Base-by-base conservation (phyloP, 1,140 invertebrate genomes). In the Nephila pilipes region DNA sequence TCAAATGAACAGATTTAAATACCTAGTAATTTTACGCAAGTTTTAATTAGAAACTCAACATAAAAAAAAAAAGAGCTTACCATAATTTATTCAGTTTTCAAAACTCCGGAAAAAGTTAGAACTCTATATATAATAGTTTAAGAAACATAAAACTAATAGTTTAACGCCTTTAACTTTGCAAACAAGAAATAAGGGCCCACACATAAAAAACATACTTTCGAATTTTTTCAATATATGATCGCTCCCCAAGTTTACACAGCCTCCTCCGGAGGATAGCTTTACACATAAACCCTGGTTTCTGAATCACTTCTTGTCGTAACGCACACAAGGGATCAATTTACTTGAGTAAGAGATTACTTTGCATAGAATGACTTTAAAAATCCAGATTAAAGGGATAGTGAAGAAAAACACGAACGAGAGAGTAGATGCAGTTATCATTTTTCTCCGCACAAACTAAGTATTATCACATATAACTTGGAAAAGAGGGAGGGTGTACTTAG, bases 371-470 rank as follows among this genome's bases (percentile, higher is more conserved):
- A 81, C 80, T 81, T 81, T 81, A 81, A 81, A 81, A 81, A 54
- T 55, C 38, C 46, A 81, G 69, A 81, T 55, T 54, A 55, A 22
- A 10, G 46, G 38, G 6, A 10, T 0, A 65, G 25, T 0, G n/a
- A 65, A 65, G 16, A 75, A 75, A 75, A 36, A 16, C 69, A 75
- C 12, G 69, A 2, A 18, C 20, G 20, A 75, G 25, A 10, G 46
- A 46, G 46, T 46, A 46, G 46, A 46, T 46, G 46, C 46, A 75
- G 69, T 81, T 87, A 22, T 95, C 32, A 36, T 75, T 75, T 75
- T 75, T 36, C 69, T 32, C 16, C 69, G 14, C 29, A 36, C 69
- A 75, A 75, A 32, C 32, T 75, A 75, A 32, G 29, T 36, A 75
- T 75, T 75, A 75, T 75, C 69, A 75, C 69, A 75, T 75, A 75